Evolutionary conservation across 2,888 invertebrate genomes (phyloP).

Genomic region (Vesta saturnalis): DNA sequence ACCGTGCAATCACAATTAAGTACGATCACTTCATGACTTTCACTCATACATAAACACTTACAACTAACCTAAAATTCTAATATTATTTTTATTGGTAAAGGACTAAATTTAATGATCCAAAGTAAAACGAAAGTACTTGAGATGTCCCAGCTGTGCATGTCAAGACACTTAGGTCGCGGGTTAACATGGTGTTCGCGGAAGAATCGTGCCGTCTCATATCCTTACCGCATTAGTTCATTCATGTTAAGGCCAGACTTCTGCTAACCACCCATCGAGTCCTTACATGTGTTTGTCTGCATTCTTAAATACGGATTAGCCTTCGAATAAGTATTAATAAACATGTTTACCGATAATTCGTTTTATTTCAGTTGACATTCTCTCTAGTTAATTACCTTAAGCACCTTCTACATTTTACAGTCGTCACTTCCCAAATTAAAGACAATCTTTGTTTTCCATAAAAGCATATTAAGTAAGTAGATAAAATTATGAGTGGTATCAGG

Average conservation of each 20-base stretch:
- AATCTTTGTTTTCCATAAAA: not conserved
- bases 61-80: not conserved
- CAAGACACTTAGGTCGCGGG: constrained; percentile 39
- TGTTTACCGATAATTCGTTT: constrained; percentile 46
- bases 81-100: not conserved
- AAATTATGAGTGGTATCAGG: not conserved
- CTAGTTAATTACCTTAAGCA: constrained; percentile 13
- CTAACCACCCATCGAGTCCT: constrained; percentile 43
- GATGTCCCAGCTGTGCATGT: constrained; percentile 35
- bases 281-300: constrained; percentile 46
- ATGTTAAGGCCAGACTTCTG: constrained; percentile 36
- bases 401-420: constrained; percentile 18
- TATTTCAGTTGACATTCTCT: constrained; percentile 42
- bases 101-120: constrained; percentile 34
- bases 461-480: not conserved
- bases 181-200: constrained; percentile 47
- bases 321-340: constrained; percentile 47
- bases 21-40: no score
- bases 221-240: constrained; percentile 48
- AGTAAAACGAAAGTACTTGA: constrained; percentile 25
- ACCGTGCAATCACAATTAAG: no score
- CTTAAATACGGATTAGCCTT: constrained; percentile 44
- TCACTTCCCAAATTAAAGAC: not conserved
- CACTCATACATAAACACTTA: no score
- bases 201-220: constrained; percentile 47